phyloP scores from a whole-genome alignment of 1,140 invertebrate genomes.

The Oryctes rhinoceros region DNA sequence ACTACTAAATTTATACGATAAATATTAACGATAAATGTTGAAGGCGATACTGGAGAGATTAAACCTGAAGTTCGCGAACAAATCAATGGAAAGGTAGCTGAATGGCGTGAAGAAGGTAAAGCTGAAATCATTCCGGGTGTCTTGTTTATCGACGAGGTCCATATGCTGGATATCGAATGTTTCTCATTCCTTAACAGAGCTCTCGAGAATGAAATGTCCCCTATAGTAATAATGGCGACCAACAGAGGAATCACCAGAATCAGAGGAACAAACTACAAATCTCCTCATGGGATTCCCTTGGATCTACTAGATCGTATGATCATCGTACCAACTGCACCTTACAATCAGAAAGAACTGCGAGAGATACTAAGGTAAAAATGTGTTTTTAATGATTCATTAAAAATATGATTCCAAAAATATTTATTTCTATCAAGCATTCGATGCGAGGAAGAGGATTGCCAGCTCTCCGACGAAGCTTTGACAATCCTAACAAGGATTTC shows the following conservation, averaged over 20 bases:
- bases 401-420: background rate
- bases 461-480: constrained; percentile 92
- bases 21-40: background rate
- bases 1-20: background rate
- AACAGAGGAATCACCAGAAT: constrained; percentile 97
- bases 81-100: constrained; percentile 97
- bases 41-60: constrained; percentile 98
- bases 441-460: constrained; percentile 97
- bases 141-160: constrained; percentile 91
- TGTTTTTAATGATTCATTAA: constrained; percentile 38
- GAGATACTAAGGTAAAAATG: constrained; percentile 83
- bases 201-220: constrained; percentile 96
- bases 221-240: constrained; percentile 98
- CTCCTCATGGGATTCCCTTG: constrained; percentile 96
- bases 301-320: constrained; percentile 96
- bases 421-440: constrained; percentile 60
- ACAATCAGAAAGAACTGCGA: constrained; percentile 88
- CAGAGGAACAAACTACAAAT: constrained; percentile 91
- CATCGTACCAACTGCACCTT: constrained; percentile 91
- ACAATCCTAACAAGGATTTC: constrained; percentile 92
- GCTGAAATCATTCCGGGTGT: constrained; percentile 98
- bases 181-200: constrained; percentile 98
- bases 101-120: constrained; percentile 99
- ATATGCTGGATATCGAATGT: constrained; percentile 99
- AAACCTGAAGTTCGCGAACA: constrained; percentile 97